Evolutionary conservation across 2,113 vertebrate species (phyloP).

Genomic region (Prochilodus magdalenae): DNA sequence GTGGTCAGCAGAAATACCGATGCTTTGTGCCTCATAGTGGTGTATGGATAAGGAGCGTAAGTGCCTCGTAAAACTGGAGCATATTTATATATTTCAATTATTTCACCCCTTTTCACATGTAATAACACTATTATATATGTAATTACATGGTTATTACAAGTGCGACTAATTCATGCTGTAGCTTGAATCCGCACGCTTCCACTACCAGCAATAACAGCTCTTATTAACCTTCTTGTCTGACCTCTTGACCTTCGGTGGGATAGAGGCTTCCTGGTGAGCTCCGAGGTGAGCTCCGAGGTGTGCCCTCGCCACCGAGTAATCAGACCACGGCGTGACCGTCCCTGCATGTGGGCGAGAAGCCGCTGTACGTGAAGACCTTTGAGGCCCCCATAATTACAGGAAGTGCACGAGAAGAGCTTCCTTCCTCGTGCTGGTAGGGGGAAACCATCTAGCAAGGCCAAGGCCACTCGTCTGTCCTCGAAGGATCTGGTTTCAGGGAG

Average conservation of each 20-base stretch:
- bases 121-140: too few relatives aligned
- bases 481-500: background rate
- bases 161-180: too few relatives aligned
- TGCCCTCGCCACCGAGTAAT: background rate
- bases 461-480: background rate
- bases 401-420: slow-evolving; percentile 2
- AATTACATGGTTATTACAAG: too few relatives aligned
- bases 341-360: background rate
- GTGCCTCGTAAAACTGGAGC: too few relatives aligned
- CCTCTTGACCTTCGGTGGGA: background rate
- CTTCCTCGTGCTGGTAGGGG: background rate
- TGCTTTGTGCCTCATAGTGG: background rate
- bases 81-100: too few relatives aligned
- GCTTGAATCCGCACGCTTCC: too few relatives aligned
- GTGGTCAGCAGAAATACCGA: background rate
- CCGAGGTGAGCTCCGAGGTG: background rate
- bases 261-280: background rate
- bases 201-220: too few relatives aligned
- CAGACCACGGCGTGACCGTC: background rate
- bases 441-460: background rate
- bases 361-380: background rate
- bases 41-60: background rate
- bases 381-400: background rate
- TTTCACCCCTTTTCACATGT: too few relatives aligned
- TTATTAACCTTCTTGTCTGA: background rate